Base-by-base conservation (phyloP, 2,888 invertebrate genomes). In the Mamestra brassicae region DNA sequence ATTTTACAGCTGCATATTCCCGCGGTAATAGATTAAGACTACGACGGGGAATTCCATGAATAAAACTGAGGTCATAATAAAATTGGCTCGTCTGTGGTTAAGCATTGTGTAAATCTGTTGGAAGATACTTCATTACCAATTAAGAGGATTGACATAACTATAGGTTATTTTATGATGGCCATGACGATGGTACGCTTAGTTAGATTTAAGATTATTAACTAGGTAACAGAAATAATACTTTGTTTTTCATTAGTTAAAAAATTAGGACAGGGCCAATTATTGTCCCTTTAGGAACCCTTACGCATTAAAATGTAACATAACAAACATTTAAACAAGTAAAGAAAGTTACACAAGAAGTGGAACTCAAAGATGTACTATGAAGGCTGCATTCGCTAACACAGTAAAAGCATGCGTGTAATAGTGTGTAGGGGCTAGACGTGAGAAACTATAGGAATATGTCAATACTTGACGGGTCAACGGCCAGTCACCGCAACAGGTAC, bases 361-460 rank as follows among this genome's bases (percentile, higher is more conserved):
- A 57, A 70, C 78, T 71, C 76, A 70, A 67, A 83, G 82, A 88
- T 84, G 85, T 84, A 85, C 74, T 71, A 60, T 69, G 80, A 82
- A 80, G 85, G 85, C 85, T 86, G 81, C 81, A 84, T 88, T 87
- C 83, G 88, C 88, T 83, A 79, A 78, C 86, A 85, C 89, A 92
- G 92, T 92, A 92, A 93, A 91, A 90, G 91, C 92, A 91, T 89
- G 89, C 88, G 87, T 89, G 90, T 89, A 92, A 90, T 90, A 90
- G 80, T 82, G 87, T 86, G 89, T 91, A 90, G 91, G 91, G 85
- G 92, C 92, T 92, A 93, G 94, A 95, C 95, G 95, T 95, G 96
- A 95, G 96, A 95, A 96, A 95, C 94, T 95, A 94, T 95, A 95
- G 95, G 94, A 95, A 96, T 95, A 96, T 96, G 96, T 96, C 96